phyloP scores from a whole-genome alignment of 2,113 vertebrate genomes.

The Barbus barbus region DNA sequence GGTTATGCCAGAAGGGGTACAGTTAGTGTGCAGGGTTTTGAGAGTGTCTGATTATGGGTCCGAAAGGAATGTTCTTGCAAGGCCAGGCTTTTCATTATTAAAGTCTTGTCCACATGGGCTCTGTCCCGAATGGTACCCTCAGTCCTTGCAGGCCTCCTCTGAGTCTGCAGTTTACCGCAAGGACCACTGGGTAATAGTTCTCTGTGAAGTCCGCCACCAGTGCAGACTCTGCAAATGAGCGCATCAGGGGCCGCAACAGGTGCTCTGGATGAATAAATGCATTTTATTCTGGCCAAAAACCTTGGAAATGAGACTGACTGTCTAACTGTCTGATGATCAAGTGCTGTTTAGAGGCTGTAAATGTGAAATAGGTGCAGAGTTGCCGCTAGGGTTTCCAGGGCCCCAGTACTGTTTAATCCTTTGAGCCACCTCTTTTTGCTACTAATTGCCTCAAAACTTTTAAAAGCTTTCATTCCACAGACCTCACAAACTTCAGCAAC shows the following conservation, averaged over 20 bases:
- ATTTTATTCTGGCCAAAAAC: not conserved
- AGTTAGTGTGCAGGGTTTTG: not conserved
- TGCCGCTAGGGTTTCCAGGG: not conserved
- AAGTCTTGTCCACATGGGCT: not conserved
- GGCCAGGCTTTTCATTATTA: not conserved
- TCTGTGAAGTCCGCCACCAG: not conserved
- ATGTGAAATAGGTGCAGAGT: not conserved
- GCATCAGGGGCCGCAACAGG: not conserved
- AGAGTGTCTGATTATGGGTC: not conserved
- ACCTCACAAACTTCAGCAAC: not conserved
- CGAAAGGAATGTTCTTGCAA: not conserved
- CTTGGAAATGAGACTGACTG: not conserved
- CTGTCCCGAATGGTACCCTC: not conserved
- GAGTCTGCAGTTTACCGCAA: not conserved
- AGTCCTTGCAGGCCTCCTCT: not conserved
- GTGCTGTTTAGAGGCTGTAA: not conserved
- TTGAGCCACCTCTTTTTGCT: not conserved
- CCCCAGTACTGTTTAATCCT: not conserved
- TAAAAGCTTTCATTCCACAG: not conserved
- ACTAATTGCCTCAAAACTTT: not conserved
- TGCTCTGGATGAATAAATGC: not conserved
- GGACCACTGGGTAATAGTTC: not conserved
- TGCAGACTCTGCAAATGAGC: not conserved
- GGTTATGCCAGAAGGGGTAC: not conserved
- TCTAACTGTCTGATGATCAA: not conserved